Percentiles rank a stretch among this genome's conserved stretches.
These are phyloP conservation scores for Perizoma affinitatum DNA, from an alignment of 2,888 invertebrate species.

Conservation along the genomic window DNA sequence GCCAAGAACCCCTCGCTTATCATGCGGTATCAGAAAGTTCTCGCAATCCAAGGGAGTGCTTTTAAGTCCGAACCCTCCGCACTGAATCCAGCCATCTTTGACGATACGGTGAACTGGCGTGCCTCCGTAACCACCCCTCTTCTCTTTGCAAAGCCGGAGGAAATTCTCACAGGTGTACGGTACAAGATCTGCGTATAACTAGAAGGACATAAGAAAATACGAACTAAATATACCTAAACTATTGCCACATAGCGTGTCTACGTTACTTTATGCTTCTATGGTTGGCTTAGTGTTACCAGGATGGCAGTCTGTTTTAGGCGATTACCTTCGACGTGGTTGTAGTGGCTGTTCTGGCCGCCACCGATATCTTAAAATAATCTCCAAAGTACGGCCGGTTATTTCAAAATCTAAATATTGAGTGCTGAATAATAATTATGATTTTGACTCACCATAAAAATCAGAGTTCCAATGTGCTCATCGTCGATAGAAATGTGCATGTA, in stretches of 20 bases:
- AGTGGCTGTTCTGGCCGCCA: no score
- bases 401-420: no score
- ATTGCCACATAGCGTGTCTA: no score
- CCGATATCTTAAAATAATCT: no score
- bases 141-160: slow-evolving; percentile 77
- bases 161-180: slow-evolving; percentile 85
- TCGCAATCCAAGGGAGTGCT: slow-evolving; percentile 83
- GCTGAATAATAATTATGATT: background rate
- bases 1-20: slow-evolving; percentile 87
- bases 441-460: slow-evolving; percentile 84
- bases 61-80: slow-evolving; percentile 82
- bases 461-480: slow-evolving; percentile 69
- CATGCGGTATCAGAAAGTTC: slow-evolving; percentile 86
- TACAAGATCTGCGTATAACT: slow-evolving; percentile 85
- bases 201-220: slow-evolving; percentile 32
- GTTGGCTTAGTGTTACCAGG: no score
- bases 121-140: slow-evolving; percentile 77
- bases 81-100: slow-evolving; percentile 88
- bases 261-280: no score
- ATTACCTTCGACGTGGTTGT: no score
- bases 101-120: slow-evolving; percentile 87
- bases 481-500: slow-evolving; percentile 82
- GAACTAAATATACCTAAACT: background rate
- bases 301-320: no score
- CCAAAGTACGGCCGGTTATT: no score